These are phyloP conservation scores for Cossypha caffra DNA, from an alignment of 2,797 vertebrate species.

Conservation along the genomic window DNA sequence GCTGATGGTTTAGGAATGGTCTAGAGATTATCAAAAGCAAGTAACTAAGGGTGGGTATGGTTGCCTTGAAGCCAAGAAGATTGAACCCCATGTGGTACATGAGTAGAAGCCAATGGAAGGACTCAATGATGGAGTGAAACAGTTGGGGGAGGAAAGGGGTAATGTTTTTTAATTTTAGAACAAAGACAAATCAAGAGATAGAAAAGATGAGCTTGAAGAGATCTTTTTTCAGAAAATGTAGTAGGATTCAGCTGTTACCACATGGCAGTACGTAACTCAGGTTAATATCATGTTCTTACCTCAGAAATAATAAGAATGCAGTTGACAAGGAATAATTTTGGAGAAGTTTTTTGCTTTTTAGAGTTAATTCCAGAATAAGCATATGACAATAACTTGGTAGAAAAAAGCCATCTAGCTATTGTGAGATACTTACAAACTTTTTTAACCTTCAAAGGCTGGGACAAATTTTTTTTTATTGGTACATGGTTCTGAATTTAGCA, in stretches of 20 bases:
- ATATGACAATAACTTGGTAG: background rate
- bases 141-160: no score
- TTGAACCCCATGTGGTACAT: background rate
- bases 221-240: background rate
- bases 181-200: background rate
- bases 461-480: background rate
- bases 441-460: background rate
- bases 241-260: background rate
- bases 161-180: background rate
- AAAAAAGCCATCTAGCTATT: background rate
- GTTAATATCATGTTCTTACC: background rate
- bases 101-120: background rate
- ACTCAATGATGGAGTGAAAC: background rate
- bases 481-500: background rate
- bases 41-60: fast-evolving
- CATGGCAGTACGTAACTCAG: background rate
- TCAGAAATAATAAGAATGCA: background rate
- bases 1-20: background rate
- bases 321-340: background rate
- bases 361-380: background rate
- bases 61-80: background rate
- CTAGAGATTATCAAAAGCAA: background rate
- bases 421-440: background rate
- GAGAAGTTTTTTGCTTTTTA: background rate
- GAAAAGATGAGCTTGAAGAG: background rate